These are phyloP conservation scores for Drosophila quadrilineata DNA, from an alignment of 1,140 invertebrate species.

Conservation along the genomic window DNA sequence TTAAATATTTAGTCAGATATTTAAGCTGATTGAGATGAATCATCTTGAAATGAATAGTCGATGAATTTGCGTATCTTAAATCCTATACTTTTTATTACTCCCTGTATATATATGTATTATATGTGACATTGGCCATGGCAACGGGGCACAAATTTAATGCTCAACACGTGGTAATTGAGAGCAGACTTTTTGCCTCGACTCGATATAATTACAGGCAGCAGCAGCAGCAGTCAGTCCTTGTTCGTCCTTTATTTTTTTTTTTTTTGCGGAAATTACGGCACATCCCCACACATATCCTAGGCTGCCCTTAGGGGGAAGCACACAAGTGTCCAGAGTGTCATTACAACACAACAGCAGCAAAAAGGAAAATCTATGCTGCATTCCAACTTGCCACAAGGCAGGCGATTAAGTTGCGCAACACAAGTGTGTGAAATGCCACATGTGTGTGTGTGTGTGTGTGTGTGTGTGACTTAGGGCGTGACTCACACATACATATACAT, in stretches of 20 bases:
- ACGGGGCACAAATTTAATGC: no score
- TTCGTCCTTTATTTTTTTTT: no score
- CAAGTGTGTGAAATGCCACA: not conserved
- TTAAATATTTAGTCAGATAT: slow-evolving; percentile 70
- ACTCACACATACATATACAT: slow-evolving; percentile 8
- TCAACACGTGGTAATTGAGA: slow-evolving; percentile 50
- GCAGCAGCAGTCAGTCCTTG: no score
- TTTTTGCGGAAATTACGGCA: slow-evolving; percentile 23
- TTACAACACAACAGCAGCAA: no score
- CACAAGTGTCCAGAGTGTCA: slow-evolving; percentile 45
- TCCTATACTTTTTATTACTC: no score
- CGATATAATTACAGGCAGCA: no score
- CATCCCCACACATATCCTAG: no score
- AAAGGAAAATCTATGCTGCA: slow-evolving; percentile 48
- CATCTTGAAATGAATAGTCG: slow-evolving; percentile 60
- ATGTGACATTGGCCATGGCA: slow-evolving; percentile 1
- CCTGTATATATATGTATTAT: no score
- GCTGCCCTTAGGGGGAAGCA: slow-evolving; percentile 10
- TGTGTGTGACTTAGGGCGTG: not conserved
- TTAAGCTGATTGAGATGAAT: slow-evolving; percentile 77
- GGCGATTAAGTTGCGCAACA: slow-evolving; percentile 25
- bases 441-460: not conserved
- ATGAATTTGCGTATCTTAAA: slow-evolving; percentile 5
- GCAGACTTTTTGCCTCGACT: no score
- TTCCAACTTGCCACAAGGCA: slow-evolving; percentile 8